Evolutionary conservation across 1,140 invertebrate species (phyloP), one percentile per base, ranked within the genome.

Genomic region (Sipha flava): DNA sequence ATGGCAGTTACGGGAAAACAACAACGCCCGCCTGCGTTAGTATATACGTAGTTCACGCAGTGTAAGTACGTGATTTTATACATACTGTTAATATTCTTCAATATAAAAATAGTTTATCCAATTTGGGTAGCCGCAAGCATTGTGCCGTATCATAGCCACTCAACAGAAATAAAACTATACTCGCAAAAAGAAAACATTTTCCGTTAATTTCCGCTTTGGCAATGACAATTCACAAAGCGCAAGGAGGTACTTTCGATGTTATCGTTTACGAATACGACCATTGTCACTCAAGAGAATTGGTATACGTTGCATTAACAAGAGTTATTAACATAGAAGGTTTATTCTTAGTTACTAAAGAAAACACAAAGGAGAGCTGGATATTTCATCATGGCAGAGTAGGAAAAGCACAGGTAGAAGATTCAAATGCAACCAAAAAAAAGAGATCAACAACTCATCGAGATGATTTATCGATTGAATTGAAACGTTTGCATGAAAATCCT

Each of bases 181-280:
- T 34, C 3, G 49, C 40, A 70, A 80, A 37, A 68, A 1, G 84
- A 68, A 84, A 83, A 73, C 83, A 84, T 81, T 81, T 85, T 80
- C 84, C 84, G 64, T 79, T 82, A 80, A 81, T 83, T 45, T 80
- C 83, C 75, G 84, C 79, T 79, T 83, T 81, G 68, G 83, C 83
- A 23, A 84, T 82, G 68, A 84, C 83, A 12, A 84, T 84, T 57
- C 83, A 83, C 70, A 82, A 82, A 62, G 80, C 81, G 10, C 81
- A 82, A 80, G 83, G 82, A 81, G 81, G 83, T 16, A 83, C 82
- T 49, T 84, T 81, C 64, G 54, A 81, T 80, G 57, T 70, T 77
- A 82, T 83, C 54, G 83, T 83, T 29, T 84, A 84, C 79, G 57
- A 82, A 72, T 84, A 83, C 54, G 26, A 81, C 18, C 47, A 21